A percentile compares a stretch with the other conserved stretches of the same genome.
Conservation (phyloP, 2,113 vertebrate species). For the Trochalopteron elliotii region DNA sequence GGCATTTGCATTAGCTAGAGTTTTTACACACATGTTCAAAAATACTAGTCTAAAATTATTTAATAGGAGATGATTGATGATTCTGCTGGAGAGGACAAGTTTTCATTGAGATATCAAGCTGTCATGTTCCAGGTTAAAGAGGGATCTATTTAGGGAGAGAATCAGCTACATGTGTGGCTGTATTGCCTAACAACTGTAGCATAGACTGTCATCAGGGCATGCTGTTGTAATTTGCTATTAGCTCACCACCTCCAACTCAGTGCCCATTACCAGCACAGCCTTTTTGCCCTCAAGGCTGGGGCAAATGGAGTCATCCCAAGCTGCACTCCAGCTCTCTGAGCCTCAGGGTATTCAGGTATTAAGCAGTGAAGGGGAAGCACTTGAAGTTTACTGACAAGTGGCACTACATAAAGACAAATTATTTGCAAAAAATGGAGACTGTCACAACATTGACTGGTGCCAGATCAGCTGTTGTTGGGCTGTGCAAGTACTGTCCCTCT, state of each 20-base stretch:
- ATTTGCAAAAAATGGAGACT: background rate
- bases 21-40: background rate
- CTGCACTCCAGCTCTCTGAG: background rate
- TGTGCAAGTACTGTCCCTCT: background rate
- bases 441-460: background rate
- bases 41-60: background rate
- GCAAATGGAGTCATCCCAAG: background rate
- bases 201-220: background rate
- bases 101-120: background rate
- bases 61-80: background rate
- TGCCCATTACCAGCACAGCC: background rate
- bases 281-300: background rate
- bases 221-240: background rate
- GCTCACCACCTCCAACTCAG: background rate
- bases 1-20: background rate
- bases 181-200: background rate
- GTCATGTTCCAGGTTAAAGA: background rate
- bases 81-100: background rate
- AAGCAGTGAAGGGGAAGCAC: background rate
- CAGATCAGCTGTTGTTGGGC: background rate
- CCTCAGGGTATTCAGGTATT: background rate
- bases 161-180: background rate
- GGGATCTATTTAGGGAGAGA: background rate
- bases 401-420: background rate
- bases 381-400: background rate